Evolutionary conservation across 2,113 vertebrate species (phyloP), one percentile per base, ranked within the genome.

Genomic region (Phodopus roborovskii): DNA sequence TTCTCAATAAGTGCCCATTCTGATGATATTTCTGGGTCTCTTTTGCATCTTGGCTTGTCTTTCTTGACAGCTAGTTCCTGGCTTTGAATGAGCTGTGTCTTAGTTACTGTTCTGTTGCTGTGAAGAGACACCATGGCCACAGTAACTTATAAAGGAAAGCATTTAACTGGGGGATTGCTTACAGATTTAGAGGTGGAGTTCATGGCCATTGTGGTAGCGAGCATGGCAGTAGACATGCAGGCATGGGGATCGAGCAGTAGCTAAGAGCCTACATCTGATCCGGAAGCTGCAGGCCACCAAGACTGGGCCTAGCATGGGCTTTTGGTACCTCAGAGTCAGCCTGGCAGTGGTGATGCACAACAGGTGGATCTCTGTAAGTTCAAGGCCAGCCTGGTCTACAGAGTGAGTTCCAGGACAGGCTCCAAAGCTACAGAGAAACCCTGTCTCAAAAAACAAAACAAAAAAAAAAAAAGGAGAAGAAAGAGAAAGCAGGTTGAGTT

Each of bases 1-100:
- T 93, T 91, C 79, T 85, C 30, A 22, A 82, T 17, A 83, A 86
- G 82, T 92, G 9, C 15, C 7, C 75, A 56, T 39, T 58, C 71
- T 75, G 64, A 81, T 75, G 22, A 26, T 82, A 71, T 68, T 92
- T 91, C 74, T 53, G 56, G 90, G 79, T 78, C 89, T 45, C 53
- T 36, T 87, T 90, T 56, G n/a, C 28, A 62, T 96, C 85, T 92
- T 66, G 56, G 26, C 39, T 85, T 42, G 30, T 83, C 39, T 45
- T 45, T 71, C 82, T 77, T 96, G 50, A 73, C 36, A 92, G 0
- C 60, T 83, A 30, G 58, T 88, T 79, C 53, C 53, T 85, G 71
- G 36, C 73, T 30, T 85, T n/a, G 53, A 45, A 28, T 58, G 15
- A 60, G n/a, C 79, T 26, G n/a, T 39, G 56, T 42, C 56, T 83